Evolutionary conservation across 2,888 invertebrate species (phyloP).

Genomic region (Punctoribates punctum): DNA sequence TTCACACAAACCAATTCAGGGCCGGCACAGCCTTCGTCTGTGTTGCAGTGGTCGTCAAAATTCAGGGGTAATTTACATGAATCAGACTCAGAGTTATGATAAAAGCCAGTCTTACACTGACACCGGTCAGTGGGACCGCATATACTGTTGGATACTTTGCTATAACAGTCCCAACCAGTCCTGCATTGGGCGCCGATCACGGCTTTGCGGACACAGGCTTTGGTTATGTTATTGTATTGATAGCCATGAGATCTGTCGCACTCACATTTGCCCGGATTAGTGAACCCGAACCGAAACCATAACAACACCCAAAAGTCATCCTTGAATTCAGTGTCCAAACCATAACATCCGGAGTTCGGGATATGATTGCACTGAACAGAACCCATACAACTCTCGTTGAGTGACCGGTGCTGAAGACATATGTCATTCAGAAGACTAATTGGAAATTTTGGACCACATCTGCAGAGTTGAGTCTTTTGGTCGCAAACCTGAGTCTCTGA

Average conservation of each 20-base stretch:
- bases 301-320: conserved; percentile 26
- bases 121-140: background rate
- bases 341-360: conserved; percentile 28
- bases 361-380: conserved; percentile 24
- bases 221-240: background rate
- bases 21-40: background rate
- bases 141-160: conserved; percentile 3
- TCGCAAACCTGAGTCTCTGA: background rate
- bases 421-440: background rate
- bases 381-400: conserved; percentile 12
- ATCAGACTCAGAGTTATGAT: background rate
- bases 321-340: conserved; percentile 26
- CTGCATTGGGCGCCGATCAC: background rate
- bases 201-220: background rate
- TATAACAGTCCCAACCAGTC: background rate
- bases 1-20: background rate
- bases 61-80: conserved; percentile 7
- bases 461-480: conserved; percentile 5
- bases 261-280: conserved; percentile 14
- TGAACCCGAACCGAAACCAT: conserved; percentile 16
- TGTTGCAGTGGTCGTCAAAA: conserved; percentile 6
- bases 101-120: background rate
- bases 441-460: background rate
- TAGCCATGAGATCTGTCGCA: background rate
- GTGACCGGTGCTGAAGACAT: background rate